Evolutionary conservation across 2,113 vertebrate genomes (phyloP).

Genomic region (Glareola pratincola): DNA sequence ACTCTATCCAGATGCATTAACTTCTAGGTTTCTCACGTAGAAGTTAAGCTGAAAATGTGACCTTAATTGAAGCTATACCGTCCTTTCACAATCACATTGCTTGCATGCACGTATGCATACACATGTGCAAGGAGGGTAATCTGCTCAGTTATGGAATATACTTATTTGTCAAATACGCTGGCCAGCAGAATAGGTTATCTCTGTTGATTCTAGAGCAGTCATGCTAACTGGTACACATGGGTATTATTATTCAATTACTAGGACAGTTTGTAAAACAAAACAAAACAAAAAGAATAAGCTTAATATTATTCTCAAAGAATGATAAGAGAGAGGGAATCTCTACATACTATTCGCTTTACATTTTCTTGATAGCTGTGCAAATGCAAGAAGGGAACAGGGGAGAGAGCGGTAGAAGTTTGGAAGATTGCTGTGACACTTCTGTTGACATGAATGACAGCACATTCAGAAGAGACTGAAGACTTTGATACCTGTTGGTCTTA

Average conservation of each 20-base stretch:
- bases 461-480: background rate
- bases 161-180: background rate
- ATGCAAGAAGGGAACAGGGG: background rate
- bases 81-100: background rate
- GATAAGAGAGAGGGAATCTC: background rate
- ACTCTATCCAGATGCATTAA: background rate
- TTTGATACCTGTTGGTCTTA: background rate
- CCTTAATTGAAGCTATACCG: background rate
- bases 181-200: background rate
- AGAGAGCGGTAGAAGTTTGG: background rate
- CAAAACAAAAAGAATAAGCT: background rate
- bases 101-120: too few relatives aligned
- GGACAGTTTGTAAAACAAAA: background rate
- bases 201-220: background rate
- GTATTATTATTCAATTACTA: background rate
- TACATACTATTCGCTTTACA: background rate
- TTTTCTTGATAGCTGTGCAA: background rate
- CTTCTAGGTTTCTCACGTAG: background rate
- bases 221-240: background rate
- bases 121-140: background rate
- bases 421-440: background rate
- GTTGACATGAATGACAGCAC: background rate
- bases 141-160: background rate
- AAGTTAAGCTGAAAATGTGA: background rate
- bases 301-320: background rate